Base-by-base conservation (phyloP, 2,113 vertebrate species). In the Zootoca vivipara region DNA sequence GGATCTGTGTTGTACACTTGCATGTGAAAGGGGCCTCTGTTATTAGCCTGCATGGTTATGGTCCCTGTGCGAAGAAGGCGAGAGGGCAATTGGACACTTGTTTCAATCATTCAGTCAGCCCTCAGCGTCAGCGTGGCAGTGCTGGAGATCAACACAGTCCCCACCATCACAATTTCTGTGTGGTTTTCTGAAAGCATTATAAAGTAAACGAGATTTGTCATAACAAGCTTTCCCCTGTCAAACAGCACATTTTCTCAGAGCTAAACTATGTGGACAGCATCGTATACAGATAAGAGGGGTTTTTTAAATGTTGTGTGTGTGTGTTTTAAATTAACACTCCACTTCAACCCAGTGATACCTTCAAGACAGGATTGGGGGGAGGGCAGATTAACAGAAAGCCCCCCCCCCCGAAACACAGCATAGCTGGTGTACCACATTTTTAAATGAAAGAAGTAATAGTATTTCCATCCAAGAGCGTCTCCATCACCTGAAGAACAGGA, bases 241-340 rank as follows among this genome's bases (percentile, higher is more conserved):
- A 87, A 64, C 65, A 82, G 67, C 52, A n/a, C 67, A 62, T 87
- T 74, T 72, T 62, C 69, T 87, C 79, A 64, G 42, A 33, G 35
- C 30, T 64, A 82, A 82, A 64, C 52, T 82, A 82, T 82, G 86
- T 15, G 30, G 70, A 82, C 35, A 73, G 9, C 58, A 82, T 74
- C 33, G 58, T 87, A 24, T 22, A 58, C 52, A 74, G 79, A 82
- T 82, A 87, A 52, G 15, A 35, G 26, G 82, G 78, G 35, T 74
- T 82, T 46, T 74, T 87, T 70, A 42, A 40, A 22, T 80, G n/a
- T 80, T 30, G 38, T 73, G 3, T 56, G 12, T 79, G 56, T 79
- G 2, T 73, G 7, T 74, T 75, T 33, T 56, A 40, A 65, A 64
- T 42, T 9, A 38, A 62, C 58, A 40, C 52, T 64, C 52, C 28